A percentile compares a stretch with the other conserved stretches of the same genome.
phyloP scores from a whole-genome alignment of 2,888 invertebrate genomes.

The Nephrotoma appendiculata region DNA sequence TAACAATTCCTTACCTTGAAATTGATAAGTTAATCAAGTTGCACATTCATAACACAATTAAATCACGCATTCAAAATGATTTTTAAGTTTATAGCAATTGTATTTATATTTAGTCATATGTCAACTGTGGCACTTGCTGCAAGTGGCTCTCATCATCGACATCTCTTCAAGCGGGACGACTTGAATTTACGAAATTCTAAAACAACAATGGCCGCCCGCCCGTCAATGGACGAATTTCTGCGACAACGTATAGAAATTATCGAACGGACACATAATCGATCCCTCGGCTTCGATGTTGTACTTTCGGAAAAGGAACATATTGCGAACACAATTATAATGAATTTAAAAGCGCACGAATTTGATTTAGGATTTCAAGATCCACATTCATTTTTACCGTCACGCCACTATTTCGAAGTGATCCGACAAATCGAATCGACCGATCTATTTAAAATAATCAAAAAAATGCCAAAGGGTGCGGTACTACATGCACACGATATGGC shows the following conservation, averaged over 20 bases:
- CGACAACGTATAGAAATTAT: conserved; percentile 33
- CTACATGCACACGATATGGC: conserved; percentile 57
- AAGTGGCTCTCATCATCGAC: background rate
- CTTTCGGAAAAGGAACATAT: conserved; percentile 35
- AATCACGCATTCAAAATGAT: background rate
- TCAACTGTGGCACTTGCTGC: background rate
- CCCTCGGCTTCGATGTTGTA: conserved; percentile 37
- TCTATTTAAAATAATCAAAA: conserved; percentile 48
- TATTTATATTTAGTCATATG: background rate
- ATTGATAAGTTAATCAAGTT: background rate
- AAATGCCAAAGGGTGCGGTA: conserved; percentile 61
- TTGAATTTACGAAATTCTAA: background rate
- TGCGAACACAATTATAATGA: conserved; percentile 45
- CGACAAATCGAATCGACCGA: conserved; percentile 41
- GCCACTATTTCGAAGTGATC: conserved; percentile 48
- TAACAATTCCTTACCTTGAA: background rate
- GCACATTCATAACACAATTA: background rate
- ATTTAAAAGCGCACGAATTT: conserved; percentile 38
- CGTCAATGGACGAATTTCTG: conserved; percentile 18
- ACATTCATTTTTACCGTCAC: conserved; percentile 44
- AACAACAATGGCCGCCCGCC: conserved; percentile 20
- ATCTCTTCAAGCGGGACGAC: background rate
- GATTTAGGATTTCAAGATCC: conserved; percentile 39
- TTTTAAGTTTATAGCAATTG: background rate
- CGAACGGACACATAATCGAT: conserved; percentile 32